Base-by-base conservation (phyloP, 1,140 invertebrate genomes). In the Alviniconcha marisindica region DNA sequence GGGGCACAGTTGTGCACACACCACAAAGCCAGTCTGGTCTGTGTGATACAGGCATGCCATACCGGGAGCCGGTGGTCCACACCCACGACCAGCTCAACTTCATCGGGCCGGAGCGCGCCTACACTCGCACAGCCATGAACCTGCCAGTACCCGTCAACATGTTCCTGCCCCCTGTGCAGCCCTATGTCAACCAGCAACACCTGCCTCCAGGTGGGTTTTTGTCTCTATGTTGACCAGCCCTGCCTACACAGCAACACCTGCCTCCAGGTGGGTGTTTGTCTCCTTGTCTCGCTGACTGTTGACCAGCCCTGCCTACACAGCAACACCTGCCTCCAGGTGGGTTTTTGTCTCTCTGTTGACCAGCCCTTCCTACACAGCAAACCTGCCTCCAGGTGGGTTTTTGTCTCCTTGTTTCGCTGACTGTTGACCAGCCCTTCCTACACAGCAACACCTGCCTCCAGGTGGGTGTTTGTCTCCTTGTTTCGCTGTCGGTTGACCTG, bases 61-160 rank as follows among this genome's bases (percentile, higher is more conserved):
- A 90, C 77, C 85, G 89, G 40, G 91, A 91, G 76, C 90, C 91
- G 69, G 87, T 91, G 76, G 87, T 92, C 56, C 92, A 96, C 14
- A 95, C 95, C 0, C 97, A 98, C 88, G 98, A 99, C 91, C 97
- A 97, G n/a, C 96, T 98, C 81, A 96, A 96, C 31, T 98, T 97
- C 92, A 98, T 99, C 77, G 97, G 97, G 38, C 96, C 96, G 0
- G 97, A 98, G 89, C 94, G 97, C 48, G 96, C 96, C n/a, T 91
- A 96, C 86, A 96, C 96, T 0, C 95, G 96, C 18, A 88, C 90
- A 12, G 90, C 91, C 24, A 86, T 93, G 77, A 93, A 92, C 85
- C 86, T 94, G 71, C 97, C 97, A 0, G 97, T 99, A 5, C 97
- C 97, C 0, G 95, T 98, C n/a, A 97, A 97, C 33, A 97, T 98